These are phyloP conservation scores for Amphiprion percula DNA, from an alignment of 2,113 vertebrate species.

Conservation along the genomic window DNA sequence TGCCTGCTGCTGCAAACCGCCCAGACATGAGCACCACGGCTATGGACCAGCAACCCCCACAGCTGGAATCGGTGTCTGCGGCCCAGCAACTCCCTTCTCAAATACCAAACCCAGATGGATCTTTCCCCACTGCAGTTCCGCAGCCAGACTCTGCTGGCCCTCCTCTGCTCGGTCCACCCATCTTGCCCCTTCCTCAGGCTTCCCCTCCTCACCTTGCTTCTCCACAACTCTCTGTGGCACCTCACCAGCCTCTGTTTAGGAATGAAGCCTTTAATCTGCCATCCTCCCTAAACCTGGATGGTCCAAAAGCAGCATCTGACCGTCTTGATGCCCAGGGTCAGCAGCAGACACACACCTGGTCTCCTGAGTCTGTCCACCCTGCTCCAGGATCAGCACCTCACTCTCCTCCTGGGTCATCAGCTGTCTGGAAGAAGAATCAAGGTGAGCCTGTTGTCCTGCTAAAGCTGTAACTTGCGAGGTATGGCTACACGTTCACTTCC, in stretches of 20 bases:
- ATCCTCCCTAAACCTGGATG: neutral
- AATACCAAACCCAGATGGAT: neutral
- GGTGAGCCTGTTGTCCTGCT: conserved; percentile 78
- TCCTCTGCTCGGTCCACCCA: neutral
- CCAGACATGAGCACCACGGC: neutral
- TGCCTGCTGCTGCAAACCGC: neutral
- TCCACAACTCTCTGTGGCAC: conserved; percentile 29
- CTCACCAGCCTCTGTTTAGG: neutral
- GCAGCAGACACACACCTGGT: conserved; percentile 71
- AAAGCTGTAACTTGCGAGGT: too few relatives aligned
- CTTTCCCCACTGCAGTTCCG: neutral
- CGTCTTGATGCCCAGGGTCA: conserved; percentile 16
- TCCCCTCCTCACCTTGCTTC: neutral
- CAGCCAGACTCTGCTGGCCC: neutral
- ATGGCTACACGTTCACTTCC: too few relatives aligned
- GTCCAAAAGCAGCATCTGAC: neutral
- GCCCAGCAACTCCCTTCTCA: neutral
- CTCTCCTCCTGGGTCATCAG: conserved; percentile 81
- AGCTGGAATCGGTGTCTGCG: conserved; percentile 3
- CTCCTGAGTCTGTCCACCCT: conserved; percentile 73
- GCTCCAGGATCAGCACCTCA: conserved; percentile 75
- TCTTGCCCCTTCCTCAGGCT: conserved; percentile 5
- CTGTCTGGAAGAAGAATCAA: conserved; percentile 93
- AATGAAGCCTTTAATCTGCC: neutral
- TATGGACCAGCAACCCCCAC: conserved; percentile 1